Evolutionary conservation across 2,888 invertebrate species (phyloP).

Genomic region (Acrobasis suavella): DNA sequence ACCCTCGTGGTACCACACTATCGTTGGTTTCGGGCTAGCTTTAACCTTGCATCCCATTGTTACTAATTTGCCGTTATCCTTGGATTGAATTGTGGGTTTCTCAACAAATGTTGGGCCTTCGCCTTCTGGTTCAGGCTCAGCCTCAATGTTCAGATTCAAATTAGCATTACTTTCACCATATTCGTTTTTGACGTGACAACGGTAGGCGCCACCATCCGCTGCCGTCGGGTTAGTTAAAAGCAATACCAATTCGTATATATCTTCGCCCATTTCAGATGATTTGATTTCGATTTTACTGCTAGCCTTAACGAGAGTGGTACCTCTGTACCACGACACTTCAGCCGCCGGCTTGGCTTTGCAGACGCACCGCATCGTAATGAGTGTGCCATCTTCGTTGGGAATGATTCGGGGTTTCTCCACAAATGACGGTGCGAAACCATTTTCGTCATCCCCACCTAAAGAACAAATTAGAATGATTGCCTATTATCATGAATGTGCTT

Average conservation of each 20-base stretch:
- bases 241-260: conserved; percentile 92
- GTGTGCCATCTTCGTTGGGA: conserved; percentile 98
- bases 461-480: conserved; percentile 30
- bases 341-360: conserved; percentile 98
- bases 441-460: conserved; percentile 94
- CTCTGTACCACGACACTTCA: conserved; percentile 96
- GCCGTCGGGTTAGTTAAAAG: conserved; percentile 77
- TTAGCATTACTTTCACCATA: conserved; percentile 98
- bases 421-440: conserved; percentile 97
- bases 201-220: conserved; percentile 83
- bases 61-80: conserved; percentile 78
- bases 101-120: conserved; percentile 97
- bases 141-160: conserved; percentile 97
- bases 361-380: conserved; percentile 98
- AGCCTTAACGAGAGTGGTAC: conserved; percentile 92
- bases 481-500: conserved; percentile 7
- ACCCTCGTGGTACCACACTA: conserved; percentile 79
- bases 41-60: conserved; percentile 78
- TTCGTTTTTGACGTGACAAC: conserved; percentile 97
- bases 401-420: conserved; percentile 99
- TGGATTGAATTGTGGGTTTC: conserved; percentile 93
- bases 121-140: conserved; percentile 95
- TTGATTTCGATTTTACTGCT: conserved; percentile 92
- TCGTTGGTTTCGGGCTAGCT: conserved; percentile 77
- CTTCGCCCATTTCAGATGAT: conserved; percentile 89